Evolutionary conservation across 2,888 invertebrate species (phyloP).

Genomic region (Pyrrhia umbra): DNA sequence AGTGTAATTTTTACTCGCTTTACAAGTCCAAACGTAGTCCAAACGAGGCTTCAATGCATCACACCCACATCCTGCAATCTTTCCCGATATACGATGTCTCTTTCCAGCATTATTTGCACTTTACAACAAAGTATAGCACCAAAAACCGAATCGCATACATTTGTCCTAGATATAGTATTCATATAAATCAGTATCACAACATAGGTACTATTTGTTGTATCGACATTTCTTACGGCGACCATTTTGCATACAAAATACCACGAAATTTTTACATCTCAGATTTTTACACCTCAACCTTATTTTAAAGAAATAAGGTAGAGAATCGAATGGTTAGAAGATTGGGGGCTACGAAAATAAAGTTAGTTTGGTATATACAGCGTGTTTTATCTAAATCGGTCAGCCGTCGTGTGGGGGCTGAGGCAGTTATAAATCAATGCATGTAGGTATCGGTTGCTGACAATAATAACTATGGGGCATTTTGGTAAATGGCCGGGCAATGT

Average conservation of each 20-base stretch:
- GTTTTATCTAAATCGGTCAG: constrained; percentile 85
- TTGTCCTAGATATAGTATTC: constrained; percentile 74
- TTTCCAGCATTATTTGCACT: constrained; percentile 26
- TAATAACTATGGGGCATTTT: constrained; percentile 67
- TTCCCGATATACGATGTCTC: constrained; percentile 20
- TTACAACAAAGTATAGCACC: constrained; percentile 49
- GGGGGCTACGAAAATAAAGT: constrained; percentile 35
- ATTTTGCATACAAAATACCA: constrained; percentile 74
- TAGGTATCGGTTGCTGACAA: constrained; percentile 73
- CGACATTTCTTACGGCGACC: constrained; percentile 76
- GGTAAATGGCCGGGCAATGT: constrained; percentile 61
- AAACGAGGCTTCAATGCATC: background rate
- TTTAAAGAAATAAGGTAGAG: fast-evolving
- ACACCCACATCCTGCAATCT: constrained; percentile 28
- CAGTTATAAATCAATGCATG: constrained; percentile 78
- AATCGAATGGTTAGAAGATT: constrained; percentile 6
- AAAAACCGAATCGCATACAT: constrained; percentile 65
- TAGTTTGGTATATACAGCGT: constrained; percentile 66
- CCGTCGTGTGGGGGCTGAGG: constrained; percentile 82
- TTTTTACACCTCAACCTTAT: background rate
- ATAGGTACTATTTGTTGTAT: constrained; percentile 77
- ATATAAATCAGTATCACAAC: constrained; percentile 76
- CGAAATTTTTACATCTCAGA: constrained; percentile 5
- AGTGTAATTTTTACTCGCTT: background rate
- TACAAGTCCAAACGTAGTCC: background rate